Percentiles rank a stretch among this genome's conserved stretches.
phyloP scores from a whole-genome alignment of 2,888 invertebrate species.

The Capitulum mitella region DNA sequence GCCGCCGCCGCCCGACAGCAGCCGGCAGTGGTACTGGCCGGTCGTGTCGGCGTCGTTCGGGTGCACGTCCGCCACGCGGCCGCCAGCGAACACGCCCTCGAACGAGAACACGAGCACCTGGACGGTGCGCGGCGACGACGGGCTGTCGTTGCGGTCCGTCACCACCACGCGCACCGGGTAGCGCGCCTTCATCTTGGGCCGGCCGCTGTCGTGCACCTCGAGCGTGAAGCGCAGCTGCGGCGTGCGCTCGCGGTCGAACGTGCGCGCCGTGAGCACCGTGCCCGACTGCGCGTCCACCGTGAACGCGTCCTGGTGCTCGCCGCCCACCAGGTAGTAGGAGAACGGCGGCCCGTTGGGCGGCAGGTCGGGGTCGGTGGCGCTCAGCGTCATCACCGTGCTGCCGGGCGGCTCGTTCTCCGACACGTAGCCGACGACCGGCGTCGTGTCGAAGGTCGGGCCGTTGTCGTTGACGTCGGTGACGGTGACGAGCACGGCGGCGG shows the following conservation, averaged over 20 bases:
- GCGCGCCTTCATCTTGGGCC: conserved; percentile 71
- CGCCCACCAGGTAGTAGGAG: conserved; percentile 68
- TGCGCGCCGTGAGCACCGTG: conserved; percentile 65
- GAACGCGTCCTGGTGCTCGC: conserved; percentile 66
- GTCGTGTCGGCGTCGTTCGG: conserved; percentile 86
- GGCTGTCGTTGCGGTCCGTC: conserved; percentile 83
- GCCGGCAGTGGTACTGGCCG: conserved; percentile 79
- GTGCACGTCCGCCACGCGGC: conserved; percentile 83
- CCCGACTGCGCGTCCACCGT: conserved; percentile 73
- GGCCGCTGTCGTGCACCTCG: conserved; percentile 81
- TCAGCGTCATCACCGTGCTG: conserved; percentile 72
- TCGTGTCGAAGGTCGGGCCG: conserved; percentile 70
- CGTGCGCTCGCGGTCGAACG: conserved; percentile 72
- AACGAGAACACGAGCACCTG: conserved; percentile 58
- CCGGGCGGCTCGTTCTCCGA: conserved; percentile 79
- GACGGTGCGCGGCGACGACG: conserved; percentile 72
- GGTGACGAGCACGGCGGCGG: conserved; percentile 69
- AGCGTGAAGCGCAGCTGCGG: conserved; percentile 66
- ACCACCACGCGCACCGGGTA: conserved; percentile 67
- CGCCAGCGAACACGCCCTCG: conserved; percentile 59
- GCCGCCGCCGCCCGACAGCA: conserved; percentile 50
- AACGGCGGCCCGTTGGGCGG: conserved; percentile 88
- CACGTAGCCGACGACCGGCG: conserved; percentile 65
- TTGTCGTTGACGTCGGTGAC: conserved; percentile 88
- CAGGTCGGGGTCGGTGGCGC: conserved; percentile 79